A percentile compares a stretch with the other conserved stretches of the same genome.
These are phyloP conservation scores for Lacanobia oleracea DNA, from an alignment of 2,888 invertebrate species.

Conservation along the genomic window DNA sequence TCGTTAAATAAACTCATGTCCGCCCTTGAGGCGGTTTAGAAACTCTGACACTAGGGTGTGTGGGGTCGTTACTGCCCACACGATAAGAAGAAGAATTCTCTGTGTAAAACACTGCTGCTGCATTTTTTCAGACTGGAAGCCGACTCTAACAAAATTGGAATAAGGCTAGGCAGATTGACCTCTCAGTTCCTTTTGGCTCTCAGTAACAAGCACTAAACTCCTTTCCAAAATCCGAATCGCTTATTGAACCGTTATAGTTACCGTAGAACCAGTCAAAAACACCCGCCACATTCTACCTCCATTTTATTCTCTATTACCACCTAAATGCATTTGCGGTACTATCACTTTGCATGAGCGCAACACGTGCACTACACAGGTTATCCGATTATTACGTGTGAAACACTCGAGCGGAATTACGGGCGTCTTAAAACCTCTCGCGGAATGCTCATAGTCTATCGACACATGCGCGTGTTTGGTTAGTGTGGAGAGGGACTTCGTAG, in stretches of 20 bases:
- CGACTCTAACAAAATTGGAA: too few species aligned
- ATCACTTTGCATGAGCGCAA: conserved; percentile 76
- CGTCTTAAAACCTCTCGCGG: conserved; percentile 81
- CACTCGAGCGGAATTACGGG: conserved; percentile 82
- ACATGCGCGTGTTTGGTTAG: conserved; percentile 41
- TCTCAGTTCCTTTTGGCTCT: too few species aligned
- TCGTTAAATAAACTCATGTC: too few species aligned
- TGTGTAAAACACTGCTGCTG: too few species aligned
- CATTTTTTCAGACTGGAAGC: too few species aligned
- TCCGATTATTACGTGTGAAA: conserved; percentile 85
- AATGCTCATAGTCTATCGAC: conserved; percentile 75
- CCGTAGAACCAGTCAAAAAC: conserved; percentile 13
- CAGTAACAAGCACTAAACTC: not conserved
- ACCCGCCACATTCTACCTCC: conserved; percentile 24
- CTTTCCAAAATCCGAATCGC: not conserved
- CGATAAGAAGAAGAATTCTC: too few species aligned
- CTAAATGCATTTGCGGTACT: conserved; percentile 62
- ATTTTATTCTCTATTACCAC: conserved; percentile 49
- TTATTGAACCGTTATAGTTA: conserved; percentile 13
- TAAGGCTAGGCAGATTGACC: too few species aligned
- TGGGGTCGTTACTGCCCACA: too few species aligned
- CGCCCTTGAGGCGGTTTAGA: too few species aligned
- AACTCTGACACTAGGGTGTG: too few species aligned
- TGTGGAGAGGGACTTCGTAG: conserved; percentile 63
- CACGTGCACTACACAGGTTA: conserved; percentile 77